Percentiles rank a stretch among this genome's conserved stretches.
phyloP scores from a whole-genome alignment of 1,140 invertebrate species.

The Muscidifurax raptorellus region DNA sequence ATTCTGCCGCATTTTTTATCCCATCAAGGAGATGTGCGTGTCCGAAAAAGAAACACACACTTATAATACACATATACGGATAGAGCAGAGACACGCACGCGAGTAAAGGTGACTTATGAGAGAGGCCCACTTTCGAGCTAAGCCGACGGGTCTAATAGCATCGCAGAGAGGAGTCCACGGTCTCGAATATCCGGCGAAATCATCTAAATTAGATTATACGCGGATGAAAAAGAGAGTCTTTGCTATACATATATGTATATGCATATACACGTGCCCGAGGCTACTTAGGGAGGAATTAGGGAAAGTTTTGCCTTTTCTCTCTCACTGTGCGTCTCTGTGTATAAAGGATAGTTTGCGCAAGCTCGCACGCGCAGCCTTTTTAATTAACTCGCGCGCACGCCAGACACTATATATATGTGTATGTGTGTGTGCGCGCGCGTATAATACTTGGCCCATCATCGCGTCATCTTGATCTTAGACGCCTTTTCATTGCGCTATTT shows the following conservation, averaged over 20 bases:
- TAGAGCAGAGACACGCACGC: background rate
- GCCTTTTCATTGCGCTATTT: too few relatives aligned
- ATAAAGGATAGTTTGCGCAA: background rate
- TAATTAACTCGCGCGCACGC: background rate
- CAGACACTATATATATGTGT: too few relatives aligned
- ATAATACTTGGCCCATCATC: too few relatives aligned
- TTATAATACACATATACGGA: too few relatives aligned
- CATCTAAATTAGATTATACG: background rate
- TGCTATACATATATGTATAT: background rate
- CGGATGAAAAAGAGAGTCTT: too few relatives aligned
- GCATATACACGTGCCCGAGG: background rate
- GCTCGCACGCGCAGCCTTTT: background rate
- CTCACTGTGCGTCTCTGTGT: too few relatives aligned
- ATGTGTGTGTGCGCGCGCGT: too few relatives aligned
- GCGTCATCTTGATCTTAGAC: too few relatives aligned
- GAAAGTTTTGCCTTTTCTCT: background rate
- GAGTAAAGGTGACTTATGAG: background rate
- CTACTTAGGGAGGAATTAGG: conserved; percentile 1
- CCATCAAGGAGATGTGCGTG: background rate
- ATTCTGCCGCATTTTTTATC: background rate
- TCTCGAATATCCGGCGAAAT: background rate
- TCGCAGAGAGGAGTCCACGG: conserved; percentile 41
- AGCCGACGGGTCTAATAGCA: background rate
- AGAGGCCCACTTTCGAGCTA: background rate
- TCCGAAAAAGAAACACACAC: background rate